phyloP scores from a whole-genome alignment of 2,797 vertebrate genomes.

The Decapterus maruadsi region DNA sequence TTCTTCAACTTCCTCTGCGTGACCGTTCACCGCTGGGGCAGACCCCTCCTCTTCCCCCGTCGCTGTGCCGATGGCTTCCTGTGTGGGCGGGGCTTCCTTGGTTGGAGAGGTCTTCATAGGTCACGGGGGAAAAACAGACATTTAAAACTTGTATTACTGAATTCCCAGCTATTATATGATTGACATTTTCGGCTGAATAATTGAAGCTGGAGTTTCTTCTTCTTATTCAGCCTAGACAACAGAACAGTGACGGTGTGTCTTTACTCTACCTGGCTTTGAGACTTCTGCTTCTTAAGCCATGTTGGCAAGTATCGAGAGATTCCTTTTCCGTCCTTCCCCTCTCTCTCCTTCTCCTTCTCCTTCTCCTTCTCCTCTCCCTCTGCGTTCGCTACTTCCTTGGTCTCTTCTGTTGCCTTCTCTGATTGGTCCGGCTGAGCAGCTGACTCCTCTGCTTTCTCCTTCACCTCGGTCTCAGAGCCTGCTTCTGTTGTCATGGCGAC shows the following conservation, averaged over 20 bases:
- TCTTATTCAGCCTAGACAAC: background rate
- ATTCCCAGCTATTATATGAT: background rate
- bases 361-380: slow-evolving; percentile 77
- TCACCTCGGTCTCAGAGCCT: slow-evolving; percentile 90
- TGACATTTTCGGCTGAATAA: background rate
- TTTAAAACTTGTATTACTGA: background rate
- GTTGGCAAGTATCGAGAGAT: slow-evolving; percentile 95
- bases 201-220: background rate
- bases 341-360: slow-evolving; percentile 75
- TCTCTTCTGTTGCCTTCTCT: slow-evolving; percentile 61
- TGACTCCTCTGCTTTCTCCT: slow-evolving; percentile 87
- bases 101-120: slow-evolving; percentile 77
- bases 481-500: slow-evolving; percentile 94
- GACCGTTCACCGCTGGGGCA: slow-evolving; percentile 78
- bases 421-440: slow-evolving; percentile 72
- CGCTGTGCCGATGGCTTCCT: slow-evolving; percentile 69
- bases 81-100: slow-evolving; percentile 70
- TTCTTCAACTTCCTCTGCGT: slow-evolving; percentile 78
- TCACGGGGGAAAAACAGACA: fast-evolving
- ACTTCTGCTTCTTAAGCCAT: slow-evolving; percentile 98
- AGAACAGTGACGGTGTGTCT: background rate
- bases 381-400: slow-evolving; percentile 63
- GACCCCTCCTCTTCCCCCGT: slow-evolving; percentile 66
- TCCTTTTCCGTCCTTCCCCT: slow-evolving; percentile 88
- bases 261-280: slow-evolving; percentile 86